Evolutionary conservation across 2,888 invertebrate genomes (phyloP).

Genomic region (Sphecodes monilicornis): DNA sequence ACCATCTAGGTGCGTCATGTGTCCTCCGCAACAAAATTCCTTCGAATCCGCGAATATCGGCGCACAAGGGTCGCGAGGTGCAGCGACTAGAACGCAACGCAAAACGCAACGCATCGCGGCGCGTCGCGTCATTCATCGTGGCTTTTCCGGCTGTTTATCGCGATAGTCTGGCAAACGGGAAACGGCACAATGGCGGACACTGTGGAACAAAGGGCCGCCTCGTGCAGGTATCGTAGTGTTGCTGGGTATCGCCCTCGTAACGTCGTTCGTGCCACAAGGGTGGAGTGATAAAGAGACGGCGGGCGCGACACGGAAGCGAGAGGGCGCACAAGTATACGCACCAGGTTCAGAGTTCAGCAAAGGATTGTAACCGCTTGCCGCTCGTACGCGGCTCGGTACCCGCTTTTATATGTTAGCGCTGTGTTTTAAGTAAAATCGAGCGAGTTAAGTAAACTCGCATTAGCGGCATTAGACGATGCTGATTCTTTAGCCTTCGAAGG

Average conservation of each 20-base stretch:
- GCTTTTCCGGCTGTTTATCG: conserved; percentile 80
- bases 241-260: conserved; percentile 67
- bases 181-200: conserved; percentile 72
- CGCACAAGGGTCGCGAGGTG: neutral
- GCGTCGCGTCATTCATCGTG: conserved; percentile 73
- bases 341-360: conserved; percentile 41
- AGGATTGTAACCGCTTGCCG: neutral
- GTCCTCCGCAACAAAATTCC: conserved; percentile 34
- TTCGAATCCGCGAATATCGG: conserved; percentile 44
- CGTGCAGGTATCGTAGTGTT: conserved; percentile 63
- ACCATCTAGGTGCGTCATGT: neutral
- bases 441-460: too few species aligned
- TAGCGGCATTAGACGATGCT: too few species aligned
- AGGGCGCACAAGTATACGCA: conserved; percentile 2
- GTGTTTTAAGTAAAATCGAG: too few species aligned
- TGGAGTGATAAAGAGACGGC: conserved; percentile 67
- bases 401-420: neutral
- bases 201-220: conserved; percentile 72
- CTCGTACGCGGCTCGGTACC: neutral
- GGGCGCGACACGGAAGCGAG: conserved; percentile 17
- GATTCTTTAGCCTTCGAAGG: too few species aligned
- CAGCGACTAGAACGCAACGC: neutral
- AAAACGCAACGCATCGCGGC: conserved; percentile 28
- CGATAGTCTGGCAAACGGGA: conserved; percentile 78
- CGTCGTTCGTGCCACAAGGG: conserved; percentile 65